Evolutionary conservation across 2,113 vertebrate genomes (phyloP), one percentile per base, ranked within the genome.

Genomic region (Haemorhous mexicanus): DNA sequence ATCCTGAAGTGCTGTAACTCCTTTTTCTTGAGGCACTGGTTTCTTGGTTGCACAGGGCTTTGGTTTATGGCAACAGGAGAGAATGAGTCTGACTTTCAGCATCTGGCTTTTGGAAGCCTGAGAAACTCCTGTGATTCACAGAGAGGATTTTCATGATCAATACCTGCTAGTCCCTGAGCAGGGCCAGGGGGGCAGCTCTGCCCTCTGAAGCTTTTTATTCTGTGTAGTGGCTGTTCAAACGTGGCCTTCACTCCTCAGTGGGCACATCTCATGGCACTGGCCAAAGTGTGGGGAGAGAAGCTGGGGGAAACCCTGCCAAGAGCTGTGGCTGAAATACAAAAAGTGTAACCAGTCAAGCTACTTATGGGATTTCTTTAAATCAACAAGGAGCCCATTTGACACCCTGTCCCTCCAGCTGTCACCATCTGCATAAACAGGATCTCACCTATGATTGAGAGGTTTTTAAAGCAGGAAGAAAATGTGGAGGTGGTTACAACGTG

Each of bases 221-320:
- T 73, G 11, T 8, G 7, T 12, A 35, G 69, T 5, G n/a, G 9
- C n/a, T 73, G 68, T 72, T 72, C 24, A 61, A 8, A 61, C 0
- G 0, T 44, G 69, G 43, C 49, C 56, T 59, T 82, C 6, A 5
- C 37, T 84, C n/a, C 30, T 43, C 49, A n/a, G 43, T 0, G 0
- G 30, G 43, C 24, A n/a, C 47, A 9, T 69, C 61, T 68, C 61
- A 7, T 50, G 50, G 80, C 68, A n/a, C 28, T 62, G 68, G 44
- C 55, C 53, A 66, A 0, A 0, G 0, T 59, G 50, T 74, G 35
- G 13, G 32, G 63, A 86, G 39, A 64, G 35, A 53, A 58, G 30
- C 32, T 61, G 35, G 32, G 56, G 39, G 23, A 66, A 75, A 13
- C 46, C 33, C 56, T 27, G 85, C 50, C 46, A 35, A 16, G 68